A percentile compares a stretch with the other conserved stretches of the same genome.
These are phyloP conservation scores for Anisognathus igniventris DNA, from an alignment of 2,797 vertebrate genomes.

Conservation along the genomic window DNA sequence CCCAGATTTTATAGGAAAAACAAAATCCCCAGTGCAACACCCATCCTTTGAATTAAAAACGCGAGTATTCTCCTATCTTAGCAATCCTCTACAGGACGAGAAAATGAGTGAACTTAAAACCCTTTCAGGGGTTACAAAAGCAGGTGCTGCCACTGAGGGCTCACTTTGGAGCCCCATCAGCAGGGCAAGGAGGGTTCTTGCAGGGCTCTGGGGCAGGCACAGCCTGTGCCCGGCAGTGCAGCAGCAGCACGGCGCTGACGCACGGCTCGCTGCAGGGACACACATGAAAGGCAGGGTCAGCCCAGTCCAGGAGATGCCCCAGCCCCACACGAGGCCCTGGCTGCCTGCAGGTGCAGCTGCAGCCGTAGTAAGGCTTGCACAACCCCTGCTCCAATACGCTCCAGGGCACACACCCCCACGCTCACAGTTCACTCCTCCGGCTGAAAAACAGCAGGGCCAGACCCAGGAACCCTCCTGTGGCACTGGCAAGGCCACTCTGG, in stretches of 20 bases:
- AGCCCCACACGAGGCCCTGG: neutral
- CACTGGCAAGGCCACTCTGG: neutral
- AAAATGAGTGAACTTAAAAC: neutral
- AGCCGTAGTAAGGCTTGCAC: neutral
- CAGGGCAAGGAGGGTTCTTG: neutral
- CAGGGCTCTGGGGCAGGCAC: neutral
- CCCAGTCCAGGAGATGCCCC: neutral
- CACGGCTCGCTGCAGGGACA: neutral
- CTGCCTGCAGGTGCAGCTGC: neutral
- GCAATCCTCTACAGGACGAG: neutral
- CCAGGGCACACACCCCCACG: accelerated
- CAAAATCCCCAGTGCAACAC: neutral
- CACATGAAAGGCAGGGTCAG: neutral
- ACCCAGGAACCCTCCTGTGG: accelerated
- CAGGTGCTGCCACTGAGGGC: neutral
- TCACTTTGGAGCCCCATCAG: neutral
- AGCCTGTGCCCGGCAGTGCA: accelerated
- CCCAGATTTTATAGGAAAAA: neutral
- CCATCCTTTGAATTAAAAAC: neutral
- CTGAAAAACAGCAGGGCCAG: neutral
- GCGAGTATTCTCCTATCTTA: accelerated
- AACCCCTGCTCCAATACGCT: neutral
- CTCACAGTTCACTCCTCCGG: neutral
- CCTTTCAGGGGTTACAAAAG: neutral
- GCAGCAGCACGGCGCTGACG: neutral